Evolutionary conservation across 1,140 invertebrate species (phyloP).

Genomic region (Penaeus japonicus): DNA sequence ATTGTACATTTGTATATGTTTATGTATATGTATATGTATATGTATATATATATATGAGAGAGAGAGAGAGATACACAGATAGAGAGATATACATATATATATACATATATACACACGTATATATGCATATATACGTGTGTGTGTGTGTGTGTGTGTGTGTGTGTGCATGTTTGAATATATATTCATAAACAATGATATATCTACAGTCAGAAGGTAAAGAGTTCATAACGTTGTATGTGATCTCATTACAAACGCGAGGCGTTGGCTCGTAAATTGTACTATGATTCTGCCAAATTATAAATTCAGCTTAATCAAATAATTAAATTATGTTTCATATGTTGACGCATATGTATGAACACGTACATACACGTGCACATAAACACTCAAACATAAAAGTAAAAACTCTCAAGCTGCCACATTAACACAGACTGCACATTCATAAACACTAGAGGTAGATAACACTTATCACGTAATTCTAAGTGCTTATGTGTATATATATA

Average conservation of each 20-base stretch:
- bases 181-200: no score
- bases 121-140: background rate
- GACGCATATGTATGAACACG: background rate
- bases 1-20: background rate
- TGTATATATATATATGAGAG: background rate
- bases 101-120: background rate
- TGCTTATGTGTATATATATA: background rate
- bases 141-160: background rate
- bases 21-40: background rate
- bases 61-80: background rate
- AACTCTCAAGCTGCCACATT: no score
- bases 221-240: no score
- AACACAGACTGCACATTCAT: no score
- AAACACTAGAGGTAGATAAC: no score
- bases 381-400: background rate
- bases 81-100: background rate
- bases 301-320: no score
- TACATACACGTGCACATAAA: background rate
- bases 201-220: no score
- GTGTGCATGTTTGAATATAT: background rate
- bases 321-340: background rate
- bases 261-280: no score
- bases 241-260: no score
- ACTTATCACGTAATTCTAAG: no score
- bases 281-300: no score